Evolutionary conservation across 2,113 vertebrate genomes (phyloP), one percentile per base, ranked within the genome.

Genomic region (Neogale vison): DNA sequence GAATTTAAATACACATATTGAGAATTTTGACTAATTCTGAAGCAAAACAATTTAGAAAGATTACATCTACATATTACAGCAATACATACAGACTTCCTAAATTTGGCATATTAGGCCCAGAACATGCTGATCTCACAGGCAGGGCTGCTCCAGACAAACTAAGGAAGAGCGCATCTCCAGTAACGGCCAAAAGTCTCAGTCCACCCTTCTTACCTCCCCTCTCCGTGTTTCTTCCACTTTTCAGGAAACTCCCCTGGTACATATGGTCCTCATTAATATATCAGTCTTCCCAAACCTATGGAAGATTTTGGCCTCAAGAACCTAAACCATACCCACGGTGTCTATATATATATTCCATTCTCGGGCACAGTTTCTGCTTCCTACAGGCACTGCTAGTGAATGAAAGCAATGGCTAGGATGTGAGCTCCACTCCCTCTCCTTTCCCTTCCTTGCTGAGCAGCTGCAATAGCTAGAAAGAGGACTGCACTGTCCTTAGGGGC

Each of bases 11-110:
- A 93, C 14, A 82, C 13, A 80, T 8, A 90, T 59, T 29, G 81
- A 15, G 69, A 88, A 65, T 72, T 87, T 74, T 45, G 6, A 76
- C 55, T 90, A 94, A 92, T 76, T 95, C 18, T 80, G 95, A 95
- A 81, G 7, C 82, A 97, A 96, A 97, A 88, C 39, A 85, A 89
- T 65, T 95, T 71, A 91, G 59, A 92, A 93, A 82, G 39, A 77
- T 79, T 82, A 72, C 36, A 93, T 26, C 21, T 84, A 95, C 24
- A 81, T 59, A 93, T 88, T 45, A 87, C 0, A 94, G 80, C 82
- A 89, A 86, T 36, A 79, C 71, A 80, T 4, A 77, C 77, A 94
- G 50, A 86, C 34, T 87, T 94, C 57, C 93, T 91, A 77, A 55
- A 61, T 84, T 84, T 96, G 80, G 42, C 39, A 47, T 7, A 47